Evolutionary conservation across 2,797 vertebrate genomes (phyloP), one percentile per base, ranked within the genome.

Genomic region (Channallabes apus): DNA sequence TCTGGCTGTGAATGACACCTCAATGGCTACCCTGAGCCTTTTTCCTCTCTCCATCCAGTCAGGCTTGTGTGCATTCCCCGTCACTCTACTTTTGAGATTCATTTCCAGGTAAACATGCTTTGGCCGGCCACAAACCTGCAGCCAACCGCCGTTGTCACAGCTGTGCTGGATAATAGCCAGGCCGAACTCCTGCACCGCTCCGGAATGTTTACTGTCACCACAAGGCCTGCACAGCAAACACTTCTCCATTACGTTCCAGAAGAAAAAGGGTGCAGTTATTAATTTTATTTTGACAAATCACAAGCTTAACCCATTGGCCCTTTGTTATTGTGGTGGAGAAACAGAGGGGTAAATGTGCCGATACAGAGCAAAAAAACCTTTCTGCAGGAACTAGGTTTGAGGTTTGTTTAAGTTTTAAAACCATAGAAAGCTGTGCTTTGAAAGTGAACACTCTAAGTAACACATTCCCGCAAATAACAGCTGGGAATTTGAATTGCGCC

Each of bases 171-270:
- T 94, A 94, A 93, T 91, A 92, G 94, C 90, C 89, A 94, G 93
- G 94, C 95, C 93, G 91, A 93, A 94, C 92, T 92, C 94, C 92
- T 94, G 91, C 92, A 94, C 93, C 91, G 91, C 90, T 92, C 92
- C 92, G 95, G 96, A 96, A 97, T 99, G 97, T 97, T 98, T 96
- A 96, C 96, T 92, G 92, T 96, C 96, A 95, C 96, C 95, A 94
- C 94, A 95, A 96, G 95, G 94, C 94, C 94, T 94, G 93, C 94
- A 95, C 82, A 92, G 95, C 94, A 96, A 97, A 97, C 96, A 96
- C 93, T 92, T 94, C 88, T 92, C 88, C 89, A 89, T 87, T 89
- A 90, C 92, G 94, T 93, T 93, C 89, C 86, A 87, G 93, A 89
- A 93, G 90, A 94, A 93, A 90, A 91, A 82, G 89, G 87, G 90